phyloP scores from a whole-genome alignment of 2,888 invertebrate species.

The Pyrocoelia pectoralis region DNA sequence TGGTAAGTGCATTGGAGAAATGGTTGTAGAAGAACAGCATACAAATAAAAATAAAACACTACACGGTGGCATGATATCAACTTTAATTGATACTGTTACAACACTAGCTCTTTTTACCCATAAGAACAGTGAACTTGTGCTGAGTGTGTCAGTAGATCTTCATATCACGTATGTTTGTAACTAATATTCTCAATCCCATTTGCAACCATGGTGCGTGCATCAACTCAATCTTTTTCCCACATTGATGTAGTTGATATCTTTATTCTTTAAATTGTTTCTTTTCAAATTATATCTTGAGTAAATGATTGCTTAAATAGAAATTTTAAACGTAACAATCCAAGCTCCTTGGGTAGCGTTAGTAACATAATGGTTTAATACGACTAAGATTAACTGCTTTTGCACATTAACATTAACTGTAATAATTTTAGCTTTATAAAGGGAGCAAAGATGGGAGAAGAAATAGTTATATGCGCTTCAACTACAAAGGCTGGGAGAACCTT shows the following conservation, averaged over 20 bases:
- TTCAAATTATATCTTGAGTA: neutral
- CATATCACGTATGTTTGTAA: constrained; percentile 72
- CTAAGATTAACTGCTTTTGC: no score
- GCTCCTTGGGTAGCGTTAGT: no score
- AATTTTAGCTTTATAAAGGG: constrained; percentile 83
- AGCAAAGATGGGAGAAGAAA: constrained; percentile 78
- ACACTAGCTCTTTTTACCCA: constrained; percentile 80
- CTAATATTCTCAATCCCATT: no score
- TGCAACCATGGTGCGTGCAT: no score
- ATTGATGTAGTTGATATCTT: no score
- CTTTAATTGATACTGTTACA: constrained; percentile 79
- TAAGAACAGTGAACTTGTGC: constrained; percentile 60
- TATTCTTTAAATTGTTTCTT: neutral
- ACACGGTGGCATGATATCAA: constrained; percentile 88
- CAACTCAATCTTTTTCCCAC: no score
- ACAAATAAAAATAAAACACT: constrained; percentile 77
- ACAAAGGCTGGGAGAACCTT: constrained; percentile 78
- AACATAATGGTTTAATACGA: no score
- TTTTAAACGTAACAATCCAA: no score
- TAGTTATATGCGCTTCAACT: constrained; percentile 81
- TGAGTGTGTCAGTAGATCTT: constrained; percentile 84
- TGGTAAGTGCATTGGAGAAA: constrained; percentile 78
- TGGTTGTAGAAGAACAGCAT: constrained; percentile 77
- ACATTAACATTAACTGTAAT: no score
- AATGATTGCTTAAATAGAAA: no score